Percentiles rank a stretch among this genome's conserved stretches.
These are phyloP conservation scores for Tympanuchus pallidicinctus DNA, from an alignment of 2,113 vertebrate species.

Conservation along the genomic window DNA sequence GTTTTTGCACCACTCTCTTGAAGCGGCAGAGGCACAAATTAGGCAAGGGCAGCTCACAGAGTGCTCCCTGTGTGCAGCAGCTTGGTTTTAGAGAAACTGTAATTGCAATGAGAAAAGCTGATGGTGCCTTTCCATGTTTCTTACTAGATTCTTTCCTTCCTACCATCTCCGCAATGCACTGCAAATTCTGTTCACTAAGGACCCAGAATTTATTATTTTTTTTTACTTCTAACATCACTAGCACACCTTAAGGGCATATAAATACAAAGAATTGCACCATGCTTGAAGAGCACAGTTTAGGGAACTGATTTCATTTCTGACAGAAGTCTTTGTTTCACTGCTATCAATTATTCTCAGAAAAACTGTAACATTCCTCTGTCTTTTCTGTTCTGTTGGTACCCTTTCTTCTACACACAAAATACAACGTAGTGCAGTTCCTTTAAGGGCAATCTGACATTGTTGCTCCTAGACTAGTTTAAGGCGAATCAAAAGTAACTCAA, in stretches of 20 bases:
- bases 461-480: not conserved
- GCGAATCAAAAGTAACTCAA: not conserved
- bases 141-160: not conserved
- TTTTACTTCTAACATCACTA: not conserved
- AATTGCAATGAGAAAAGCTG: not conserved
- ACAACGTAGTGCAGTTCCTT: not conserved
- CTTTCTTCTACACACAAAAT: not conserved
- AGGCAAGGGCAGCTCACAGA: not conserved
- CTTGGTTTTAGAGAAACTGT: not conserved
- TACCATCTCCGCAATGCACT: not conserved
- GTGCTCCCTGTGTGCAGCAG: not conserved
- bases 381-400: not conserved
- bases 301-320: not conserved
- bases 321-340: not conserved
- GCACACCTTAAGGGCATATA: not conserved
- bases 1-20: not conserved
- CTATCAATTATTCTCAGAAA: not conserved
- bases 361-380: not conserved
- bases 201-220: not conserved
- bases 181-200: not conserved
- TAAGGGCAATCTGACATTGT: not conserved
- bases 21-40: fast-evolving
- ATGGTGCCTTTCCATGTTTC: not conserved
- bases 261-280: not conserved
- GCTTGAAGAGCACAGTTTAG: not conserved